These are phyloP conservation scores for Netta rufina DNA, from an alignment of 2,797 vertebrate species.

Conservation along the genomic window DNA sequence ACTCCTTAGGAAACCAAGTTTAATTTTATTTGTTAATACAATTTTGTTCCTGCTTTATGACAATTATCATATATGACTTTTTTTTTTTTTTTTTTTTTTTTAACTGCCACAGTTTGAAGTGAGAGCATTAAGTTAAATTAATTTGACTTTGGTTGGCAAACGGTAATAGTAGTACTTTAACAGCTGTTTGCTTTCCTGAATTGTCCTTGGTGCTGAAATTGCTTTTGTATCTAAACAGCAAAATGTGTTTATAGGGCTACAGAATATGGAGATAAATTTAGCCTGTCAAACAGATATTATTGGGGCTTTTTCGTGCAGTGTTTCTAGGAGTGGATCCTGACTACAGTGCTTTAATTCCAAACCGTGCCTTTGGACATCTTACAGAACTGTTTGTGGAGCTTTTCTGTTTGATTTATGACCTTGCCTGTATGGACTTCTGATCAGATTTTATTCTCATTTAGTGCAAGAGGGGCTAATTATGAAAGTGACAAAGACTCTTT, in stretches of 20 bases:
- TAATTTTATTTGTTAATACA: constrained; percentile 20
- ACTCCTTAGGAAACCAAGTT: neutral
- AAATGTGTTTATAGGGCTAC: constrained; percentile 77
- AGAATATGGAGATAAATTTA: constrained; percentile 86
- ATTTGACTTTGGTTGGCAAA: constrained; percentile 57
- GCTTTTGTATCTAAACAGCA: constrained; percentile 80
- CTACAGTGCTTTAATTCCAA: constrained; percentile 49
- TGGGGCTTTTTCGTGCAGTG: constrained; percentile 58
- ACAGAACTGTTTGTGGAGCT: constrained; percentile 51
- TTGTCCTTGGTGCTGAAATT: constrained; percentile 85
- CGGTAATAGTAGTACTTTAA: neutral
- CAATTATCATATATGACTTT: neutral
- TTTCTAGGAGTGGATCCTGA: constrained; percentile 59
- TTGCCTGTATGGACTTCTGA: constrained; percentile 72
- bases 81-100: neutral
- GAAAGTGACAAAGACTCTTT: constrained; percentile 71
- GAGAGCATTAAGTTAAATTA: constrained; percentile 62
- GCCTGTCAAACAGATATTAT: constrained; percentile 78
- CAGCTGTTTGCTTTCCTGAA: constrained; percentile 81
- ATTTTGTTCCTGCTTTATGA: constrained; percentile 7
- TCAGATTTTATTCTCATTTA: constrained; percentile 77
- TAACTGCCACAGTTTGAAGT: constrained; percentile 6
- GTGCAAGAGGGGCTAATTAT: constrained; percentile 72
- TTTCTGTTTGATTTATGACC: constrained; percentile 78
- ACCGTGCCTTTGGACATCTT: constrained; percentile 55